Conservation (phyloP, 1,140 invertebrate species). For the Solenopsis fugax region DNA sequence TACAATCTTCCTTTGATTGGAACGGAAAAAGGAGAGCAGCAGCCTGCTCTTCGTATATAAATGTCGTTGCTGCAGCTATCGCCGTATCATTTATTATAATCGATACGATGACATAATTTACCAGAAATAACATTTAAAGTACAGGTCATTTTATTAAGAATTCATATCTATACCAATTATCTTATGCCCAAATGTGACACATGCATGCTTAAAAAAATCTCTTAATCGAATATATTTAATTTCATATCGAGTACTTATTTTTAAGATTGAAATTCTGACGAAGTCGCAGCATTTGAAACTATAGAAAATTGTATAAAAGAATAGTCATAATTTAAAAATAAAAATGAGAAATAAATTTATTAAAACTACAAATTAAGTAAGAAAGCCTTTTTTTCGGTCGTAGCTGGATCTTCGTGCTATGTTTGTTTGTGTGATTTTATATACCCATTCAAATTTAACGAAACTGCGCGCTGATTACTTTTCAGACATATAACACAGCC, state of each 20-base stretch:
- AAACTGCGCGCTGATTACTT: no score
- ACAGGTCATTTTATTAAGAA: background rate
- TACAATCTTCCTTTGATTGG: constrained; percentile 31
- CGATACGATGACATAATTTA: background rate
- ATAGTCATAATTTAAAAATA: background rate
- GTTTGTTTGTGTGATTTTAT: no score
- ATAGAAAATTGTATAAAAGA: background rate
- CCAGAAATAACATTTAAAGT: background rate
- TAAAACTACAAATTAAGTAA: no score
- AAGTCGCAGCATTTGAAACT: background rate
- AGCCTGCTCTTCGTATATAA: background rate
- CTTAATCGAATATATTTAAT: background rate
- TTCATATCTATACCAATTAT: background rate
- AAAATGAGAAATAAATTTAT: background rate
- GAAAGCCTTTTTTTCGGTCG: no score
- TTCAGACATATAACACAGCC: no score
- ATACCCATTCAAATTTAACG: no score
- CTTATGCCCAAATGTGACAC: background rate
- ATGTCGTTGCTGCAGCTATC: constrained; percentile 1
- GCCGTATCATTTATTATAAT: constrained; percentile 4
- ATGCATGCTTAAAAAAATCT: background rate
- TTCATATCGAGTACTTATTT: background rate
- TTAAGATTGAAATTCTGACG: background rate
- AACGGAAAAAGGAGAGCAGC: background rate
- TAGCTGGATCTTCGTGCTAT: no score